Percentiles rank a stretch among this genome's conserved stretches.
phyloP scores from a whole-genome alignment of 2,888 invertebrate species.

The Lepidocyrtoides sp. region DNA sequence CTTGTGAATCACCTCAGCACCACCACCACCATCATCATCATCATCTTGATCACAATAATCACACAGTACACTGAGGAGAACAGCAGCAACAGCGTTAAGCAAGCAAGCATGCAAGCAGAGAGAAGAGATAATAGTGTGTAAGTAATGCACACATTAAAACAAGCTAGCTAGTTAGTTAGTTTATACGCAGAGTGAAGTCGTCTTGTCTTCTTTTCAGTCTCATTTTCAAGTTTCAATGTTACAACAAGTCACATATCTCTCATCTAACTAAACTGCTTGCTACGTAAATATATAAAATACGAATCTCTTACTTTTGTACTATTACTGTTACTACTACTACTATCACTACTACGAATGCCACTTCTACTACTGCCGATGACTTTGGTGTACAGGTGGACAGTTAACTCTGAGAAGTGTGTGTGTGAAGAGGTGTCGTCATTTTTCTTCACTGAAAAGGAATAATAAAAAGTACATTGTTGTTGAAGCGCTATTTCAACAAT shows the following conservation, averaged over 20 bases:
- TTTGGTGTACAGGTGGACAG: conserved; percentile 61
- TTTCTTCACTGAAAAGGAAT: conserved; percentile 9
- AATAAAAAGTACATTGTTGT: background rate
- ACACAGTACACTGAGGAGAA: too few species aligned
- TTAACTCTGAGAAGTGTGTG: conserved; percentile 69
- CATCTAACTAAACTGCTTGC: too few species aligned
- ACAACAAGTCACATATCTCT: background rate
- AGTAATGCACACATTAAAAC: conserved; percentile 23
- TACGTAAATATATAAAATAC: background rate
- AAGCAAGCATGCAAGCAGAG: background rate
- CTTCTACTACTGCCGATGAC: background rate
- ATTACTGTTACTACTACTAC: too few species aligned
- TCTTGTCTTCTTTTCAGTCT: conserved; percentile 21
- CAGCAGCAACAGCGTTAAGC: too few species aligned
- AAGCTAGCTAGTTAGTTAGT: conserved; percentile 6
- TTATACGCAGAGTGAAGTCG: background rate
- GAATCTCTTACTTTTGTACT: background rate
- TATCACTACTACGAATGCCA: too few species aligned
- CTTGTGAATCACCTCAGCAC: too few species aligned
- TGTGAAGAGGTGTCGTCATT: conserved; percentile 75
- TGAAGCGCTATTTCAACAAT: background rate
- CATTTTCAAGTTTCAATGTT: conserved; percentile 37
- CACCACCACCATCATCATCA: background rate
- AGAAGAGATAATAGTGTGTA: background rate
- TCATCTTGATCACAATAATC: background rate